Percentiles rank a stretch among this genome's conserved stretches.
Conservation (phyloP, 2,797 vertebrate genomes). For the Morus bassanus region DNA sequence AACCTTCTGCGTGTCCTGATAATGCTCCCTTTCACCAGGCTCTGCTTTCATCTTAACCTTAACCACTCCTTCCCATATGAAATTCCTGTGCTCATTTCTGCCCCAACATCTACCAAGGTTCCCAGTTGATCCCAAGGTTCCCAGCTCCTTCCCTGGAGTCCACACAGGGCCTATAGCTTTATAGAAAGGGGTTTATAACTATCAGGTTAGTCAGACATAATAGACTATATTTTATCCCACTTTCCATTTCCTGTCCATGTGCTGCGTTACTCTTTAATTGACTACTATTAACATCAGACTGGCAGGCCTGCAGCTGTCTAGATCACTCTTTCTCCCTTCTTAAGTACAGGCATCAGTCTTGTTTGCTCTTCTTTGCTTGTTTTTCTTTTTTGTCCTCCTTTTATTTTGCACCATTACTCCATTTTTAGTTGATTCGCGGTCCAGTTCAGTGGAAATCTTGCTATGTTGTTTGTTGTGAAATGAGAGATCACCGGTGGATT, state of each 20-base stretch:
- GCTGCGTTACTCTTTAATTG: neutral
- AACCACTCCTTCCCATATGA: neutral
- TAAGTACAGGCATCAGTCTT: neutral
- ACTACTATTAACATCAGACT: neutral
- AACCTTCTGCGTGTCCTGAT: neutral
- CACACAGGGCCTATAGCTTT: neutral
- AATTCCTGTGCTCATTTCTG: neutral
- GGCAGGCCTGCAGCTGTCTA: neutral
- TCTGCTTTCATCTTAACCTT: conserved; percentile 3
- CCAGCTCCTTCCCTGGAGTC: neutral
- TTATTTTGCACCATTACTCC: neutral
- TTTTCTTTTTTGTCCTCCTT: neutral
- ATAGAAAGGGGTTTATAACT: neutral
- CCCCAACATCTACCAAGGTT: neutral
- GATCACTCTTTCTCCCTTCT: neutral
- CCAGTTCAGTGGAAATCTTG: neutral
- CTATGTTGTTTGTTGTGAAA: neutral
- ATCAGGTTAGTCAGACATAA: neutral
- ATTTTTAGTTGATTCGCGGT: neutral
- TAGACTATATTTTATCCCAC: neutral
- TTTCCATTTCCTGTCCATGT: neutral
- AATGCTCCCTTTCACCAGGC: neutral
- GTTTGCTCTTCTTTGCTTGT: neutral
- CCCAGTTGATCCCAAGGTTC: neutral
- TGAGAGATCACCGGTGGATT: neutral